phyloP scores from a whole-genome alignment of 2,888 invertebrate genomes.

The Aporophyla lueneburgensis region DNA sequence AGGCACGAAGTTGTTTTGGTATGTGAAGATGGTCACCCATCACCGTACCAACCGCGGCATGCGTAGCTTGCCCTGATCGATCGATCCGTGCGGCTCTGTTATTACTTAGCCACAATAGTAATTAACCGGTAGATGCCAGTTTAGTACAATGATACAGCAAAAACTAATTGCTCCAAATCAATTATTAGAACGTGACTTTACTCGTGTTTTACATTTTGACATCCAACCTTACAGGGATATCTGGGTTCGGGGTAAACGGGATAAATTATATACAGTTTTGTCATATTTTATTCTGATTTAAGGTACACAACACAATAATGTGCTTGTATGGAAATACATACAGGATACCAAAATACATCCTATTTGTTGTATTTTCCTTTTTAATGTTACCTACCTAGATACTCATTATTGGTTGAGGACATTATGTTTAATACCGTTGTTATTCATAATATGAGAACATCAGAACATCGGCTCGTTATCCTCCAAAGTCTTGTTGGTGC shows the following conservation, averaged over 20 bases:
- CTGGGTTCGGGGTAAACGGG: neutral
- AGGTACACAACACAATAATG: neutral
- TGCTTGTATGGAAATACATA: neutral
- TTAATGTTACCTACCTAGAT: conserved; percentile 1
- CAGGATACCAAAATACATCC: conserved; percentile 1
- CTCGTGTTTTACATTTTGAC: neutral
- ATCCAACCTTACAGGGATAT: neutral
- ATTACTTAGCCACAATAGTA: no score
- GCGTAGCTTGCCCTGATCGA: no score
- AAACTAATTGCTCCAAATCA: neutral
- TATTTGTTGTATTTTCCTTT: conserved; percentile 18
- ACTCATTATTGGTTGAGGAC: neutral
- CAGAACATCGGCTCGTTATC: neutral
- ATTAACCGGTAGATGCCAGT: neutral
- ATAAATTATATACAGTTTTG: neutral
- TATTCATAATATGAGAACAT: conserved; percentile 8
- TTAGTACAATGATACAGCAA: neutral
- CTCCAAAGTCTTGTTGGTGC: neutral
- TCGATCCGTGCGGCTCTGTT: no score
- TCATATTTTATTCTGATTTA: conserved; percentile 1
- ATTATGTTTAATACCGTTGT: neutral
- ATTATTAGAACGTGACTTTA: neutral
- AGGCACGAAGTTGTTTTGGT: no score
- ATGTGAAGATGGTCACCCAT: no score
- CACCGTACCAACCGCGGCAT: no score